phyloP scores from a whole-genome alignment of 2,113 vertebrate species.

The Pedionomus torquatus region DNA sequence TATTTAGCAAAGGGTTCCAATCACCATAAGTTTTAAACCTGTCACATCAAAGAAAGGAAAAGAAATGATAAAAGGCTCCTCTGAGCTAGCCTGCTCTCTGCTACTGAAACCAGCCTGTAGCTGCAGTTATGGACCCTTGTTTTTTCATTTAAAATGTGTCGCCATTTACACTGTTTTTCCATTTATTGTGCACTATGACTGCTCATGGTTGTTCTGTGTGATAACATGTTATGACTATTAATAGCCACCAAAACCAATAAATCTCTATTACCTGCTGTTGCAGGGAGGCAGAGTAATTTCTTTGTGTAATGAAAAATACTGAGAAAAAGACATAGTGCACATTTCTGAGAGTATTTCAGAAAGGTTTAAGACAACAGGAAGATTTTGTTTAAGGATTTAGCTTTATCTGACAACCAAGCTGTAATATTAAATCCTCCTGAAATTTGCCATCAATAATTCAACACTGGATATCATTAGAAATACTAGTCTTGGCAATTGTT shows the following conservation, averaged over 20 bases:
- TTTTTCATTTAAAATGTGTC: not conserved
- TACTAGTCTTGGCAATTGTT: not conserved
- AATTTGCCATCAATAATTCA: not conserved
- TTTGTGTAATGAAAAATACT: not conserved
- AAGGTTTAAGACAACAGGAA: not conserved
- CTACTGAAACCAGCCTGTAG: not conserved
- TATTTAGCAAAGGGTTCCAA: not conserved
- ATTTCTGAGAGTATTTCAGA: not conserved
- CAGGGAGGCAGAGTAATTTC: not conserved
- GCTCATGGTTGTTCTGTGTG: not conserved
- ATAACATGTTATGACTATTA: not conserved
- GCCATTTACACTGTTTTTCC: not conserved
- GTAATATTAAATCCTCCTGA: not conserved
- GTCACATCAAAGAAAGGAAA: not conserved
- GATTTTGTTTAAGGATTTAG: slow-evolving; percentile 7
- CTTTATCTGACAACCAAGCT: not conserved
- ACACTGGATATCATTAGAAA: not conserved
- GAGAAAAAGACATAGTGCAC: not conserved
- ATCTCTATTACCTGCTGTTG: not conserved
- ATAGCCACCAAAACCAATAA: not conserved
- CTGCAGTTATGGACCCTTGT: not conserved
- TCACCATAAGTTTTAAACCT: not conserved
- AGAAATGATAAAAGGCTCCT: not conserved
- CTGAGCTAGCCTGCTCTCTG: not conserved
- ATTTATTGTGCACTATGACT: not conserved